Evolutionary conservation across 2,113 vertebrate genomes (phyloP), one percentile per base, ranked within the genome.

Genomic region (Alouatta palliata): DNA sequence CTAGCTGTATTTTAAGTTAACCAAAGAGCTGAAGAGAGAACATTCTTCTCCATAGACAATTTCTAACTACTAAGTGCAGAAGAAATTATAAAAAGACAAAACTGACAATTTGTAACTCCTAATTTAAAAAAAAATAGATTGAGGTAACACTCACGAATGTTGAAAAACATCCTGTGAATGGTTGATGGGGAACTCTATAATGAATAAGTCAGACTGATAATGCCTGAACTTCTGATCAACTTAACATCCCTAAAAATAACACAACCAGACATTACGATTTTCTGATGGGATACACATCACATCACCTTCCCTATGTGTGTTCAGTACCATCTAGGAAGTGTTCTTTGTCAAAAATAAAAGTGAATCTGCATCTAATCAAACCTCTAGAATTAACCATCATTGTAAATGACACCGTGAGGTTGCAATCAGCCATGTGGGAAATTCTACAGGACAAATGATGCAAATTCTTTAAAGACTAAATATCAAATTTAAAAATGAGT

Each of bases 381-480:
- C 45, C 40, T 85, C 56, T 83, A 64, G 21, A 89, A 40, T n/a
- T 70, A 93, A 91, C 40, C 35, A 90, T 58, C 58, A 77, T 23
- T 94, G 86, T 45, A 86, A 82, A 88, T 35, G 56, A 45, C 11
- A 83, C 3, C 58, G 40, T 3, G 14, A 91, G 64, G n/a, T 61
- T 91, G 23, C 23, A 73, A 43, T 66, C 21, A 93, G 19, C n/a
- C 61, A 83, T 40, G 49, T 40, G 76, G 90, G 47, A 92, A 83
- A 95, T 76, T 84, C 64, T 90, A 43, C 40, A 81, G 68, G 35
- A 66, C n/a, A 92, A 92, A 80, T 49, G 49, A 87, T 45, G 49
- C 3, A 16, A 68, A 85, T 87, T 52, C 35, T 97, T 96, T 71
- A 94, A 75, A n/a, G 87, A 92, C 92, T 35, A 87, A 94, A 68